These are phyloP conservation scores for Drosophila sulfurigaster DNA, from an alignment of 1,140 invertebrate species.

Conservation along the genomic window DNA sequence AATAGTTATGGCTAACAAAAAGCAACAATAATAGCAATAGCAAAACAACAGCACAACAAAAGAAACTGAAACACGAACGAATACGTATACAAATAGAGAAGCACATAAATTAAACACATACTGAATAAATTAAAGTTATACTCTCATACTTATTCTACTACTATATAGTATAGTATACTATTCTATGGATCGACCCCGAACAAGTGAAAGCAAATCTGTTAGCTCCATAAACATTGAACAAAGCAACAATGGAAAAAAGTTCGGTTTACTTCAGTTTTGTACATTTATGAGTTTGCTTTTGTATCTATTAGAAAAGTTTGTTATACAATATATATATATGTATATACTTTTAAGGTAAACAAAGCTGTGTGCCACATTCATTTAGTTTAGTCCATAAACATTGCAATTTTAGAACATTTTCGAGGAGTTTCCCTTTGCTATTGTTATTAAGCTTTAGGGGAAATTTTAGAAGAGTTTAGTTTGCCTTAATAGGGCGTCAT, in stretches of 20 bases:
- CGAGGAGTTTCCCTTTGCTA: no score
- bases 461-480: no score
- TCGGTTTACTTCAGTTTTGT: slow-evolving; percentile 27
- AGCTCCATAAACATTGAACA: slow-evolving; percentile 29
- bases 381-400: no score
- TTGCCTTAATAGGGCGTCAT: no score
- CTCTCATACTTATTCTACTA: background rate
- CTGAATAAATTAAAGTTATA: slow-evolving; percentile 47
- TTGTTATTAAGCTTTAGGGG: no score
- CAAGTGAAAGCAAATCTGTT: slow-evolving; percentile 46
- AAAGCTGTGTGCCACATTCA: no score
- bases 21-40: slow-evolving; percentile 2
- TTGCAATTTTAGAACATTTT: no score
- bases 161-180: no score
- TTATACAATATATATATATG: no score
- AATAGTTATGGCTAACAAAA: slow-evolving; percentile 39
- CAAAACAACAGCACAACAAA: slow-evolving; percentile 16
- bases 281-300: slow-evolving; percentile 13
- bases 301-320: slow-evolving; percentile 1
- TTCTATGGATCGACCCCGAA: slow-evolving; percentile 34
- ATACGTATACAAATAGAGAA: slow-evolving; percentile 6
- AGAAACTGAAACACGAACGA: slow-evolving; percentile 22
- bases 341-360: no score
- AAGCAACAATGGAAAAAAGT: slow-evolving; percentile 28
- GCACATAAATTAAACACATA: slow-evolving; percentile 26